These are phyloP conservation scores for Pagetopsis macropterus DNA, from an alignment of 2,797 vertebrate genomes.

Conservation along the genomic window DNA sequence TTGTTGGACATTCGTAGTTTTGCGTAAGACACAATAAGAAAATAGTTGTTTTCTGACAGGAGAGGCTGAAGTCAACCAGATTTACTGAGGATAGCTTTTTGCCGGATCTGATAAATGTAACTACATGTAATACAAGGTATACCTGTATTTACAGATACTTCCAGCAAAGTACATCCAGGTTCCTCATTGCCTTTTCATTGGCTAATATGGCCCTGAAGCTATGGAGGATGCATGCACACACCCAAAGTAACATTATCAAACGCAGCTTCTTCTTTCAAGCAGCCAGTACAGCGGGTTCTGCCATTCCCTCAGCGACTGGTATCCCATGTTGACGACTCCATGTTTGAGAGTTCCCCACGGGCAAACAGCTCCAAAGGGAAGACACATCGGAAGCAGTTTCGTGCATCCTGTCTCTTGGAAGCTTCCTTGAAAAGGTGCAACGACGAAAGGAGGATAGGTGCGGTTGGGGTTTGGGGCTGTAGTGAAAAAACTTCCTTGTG, in stretches of 20 bases:
- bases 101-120: not conserved
- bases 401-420: conserved; percentile 39
- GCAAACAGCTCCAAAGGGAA: conserved; percentile 55
- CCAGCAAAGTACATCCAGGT: not conserved
- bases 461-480: conserved; percentile 12
- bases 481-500: conserved; percentile 21
- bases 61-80: not conserved
- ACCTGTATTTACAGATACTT: conserved; percentile 1
- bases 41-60: not conserved
- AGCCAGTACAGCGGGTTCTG: conserved; percentile 25
- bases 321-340: conserved; percentile 49
- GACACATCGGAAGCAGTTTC: conserved; percentile 37
- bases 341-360: conserved; percentile 60
- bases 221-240: conserved; percentile 23
- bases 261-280: conserved; percentile 38
- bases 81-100: not conserved
- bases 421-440: conserved; percentile 48
- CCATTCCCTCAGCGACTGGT: conserved; percentile 56
- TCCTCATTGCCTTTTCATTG: not conserved
- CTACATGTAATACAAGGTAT: not conserved
- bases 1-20: too few relatives aligned
- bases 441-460: conserved; percentile 17
- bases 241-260: conserved; percentile 59
- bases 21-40: too few relatives aligned
- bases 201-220: conserved; percentile 4